Evolutionary conservation across 2,888 invertebrate genomes (phyloP).

Genomic region (Clanis bilineata): DNA sequence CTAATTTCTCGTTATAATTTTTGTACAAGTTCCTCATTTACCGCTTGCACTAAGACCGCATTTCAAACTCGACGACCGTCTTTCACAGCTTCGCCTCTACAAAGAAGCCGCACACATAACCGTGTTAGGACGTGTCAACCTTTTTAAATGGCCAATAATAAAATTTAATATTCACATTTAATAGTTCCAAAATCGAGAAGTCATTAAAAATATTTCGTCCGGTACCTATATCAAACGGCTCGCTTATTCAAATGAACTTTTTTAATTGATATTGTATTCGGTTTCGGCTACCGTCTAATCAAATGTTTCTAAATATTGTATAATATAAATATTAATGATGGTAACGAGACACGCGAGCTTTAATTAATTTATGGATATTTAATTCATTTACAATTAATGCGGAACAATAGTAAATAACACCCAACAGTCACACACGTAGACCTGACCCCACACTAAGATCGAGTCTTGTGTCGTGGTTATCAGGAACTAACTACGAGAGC

Average conservation of each 20-base stretch:
- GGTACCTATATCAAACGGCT: neutral
- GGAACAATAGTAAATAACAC: no score
- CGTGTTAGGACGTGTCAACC: conserved; percentile 52
- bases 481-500: no score
- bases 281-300: conserved; percentile 9
- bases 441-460: no score
- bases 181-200: conserved; percentile 25
- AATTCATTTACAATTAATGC: neutral
- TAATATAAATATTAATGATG: conserved; percentile 9
- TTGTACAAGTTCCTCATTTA: neutral
- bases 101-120: conserved; percentile 55
- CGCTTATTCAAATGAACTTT: conserved; percentile 1
- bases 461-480: no score
- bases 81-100: conserved; percentile 40
- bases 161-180: conserved; percentile 47
- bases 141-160: conserved; percentile 45
- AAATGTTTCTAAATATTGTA: conserved; percentile 4
- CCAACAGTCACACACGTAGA: no score
- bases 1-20: no score
- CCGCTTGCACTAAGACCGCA: conserved; percentile 32
- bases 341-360: neutral
- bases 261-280: neutral
- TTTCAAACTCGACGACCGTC: conserved; percentile 28
- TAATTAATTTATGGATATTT: conserved; percentile 6
- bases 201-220: conserved; percentile 15